These are phyloP conservation scores for Ploceus nigricollis DNA, from an alignment of 2,113 vertebrate genomes.

Conservation along the genomic window DNA sequence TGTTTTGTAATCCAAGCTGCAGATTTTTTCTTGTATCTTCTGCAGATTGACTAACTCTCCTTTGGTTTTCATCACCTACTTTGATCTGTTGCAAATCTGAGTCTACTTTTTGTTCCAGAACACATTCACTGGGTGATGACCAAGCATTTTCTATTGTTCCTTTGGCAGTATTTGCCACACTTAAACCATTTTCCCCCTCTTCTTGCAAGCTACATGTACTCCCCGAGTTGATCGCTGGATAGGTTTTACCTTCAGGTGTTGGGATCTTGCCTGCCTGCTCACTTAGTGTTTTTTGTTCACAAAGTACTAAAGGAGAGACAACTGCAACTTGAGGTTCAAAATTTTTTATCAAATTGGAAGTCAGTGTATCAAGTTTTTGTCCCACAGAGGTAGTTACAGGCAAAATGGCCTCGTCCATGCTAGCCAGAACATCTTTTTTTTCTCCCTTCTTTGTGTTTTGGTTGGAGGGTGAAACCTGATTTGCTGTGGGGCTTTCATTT, in stretches of 20 bases:
- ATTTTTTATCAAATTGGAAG: slow-evolving; percentile 48
- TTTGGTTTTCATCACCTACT: background rate
- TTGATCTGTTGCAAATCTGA: background rate
- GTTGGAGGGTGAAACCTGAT: background rate
- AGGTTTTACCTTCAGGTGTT: background rate
- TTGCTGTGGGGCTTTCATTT: background rate
- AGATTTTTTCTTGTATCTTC: background rate
- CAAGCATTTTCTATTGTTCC: background rate
- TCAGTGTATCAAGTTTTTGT: slow-evolving; percentile 55
- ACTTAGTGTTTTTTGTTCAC: slow-evolving; percentile 35
- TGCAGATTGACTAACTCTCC: background rate
- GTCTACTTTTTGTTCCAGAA: background rate
- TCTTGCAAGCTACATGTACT: slow-evolving; percentile 36
- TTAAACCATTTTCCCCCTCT: background rate
- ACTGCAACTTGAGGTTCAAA: slow-evolving; percentile 76
- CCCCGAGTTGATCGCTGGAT: slow-evolving; percentile 32
- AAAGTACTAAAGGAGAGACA: slow-evolving; percentile 75
- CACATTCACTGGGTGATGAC: background rate
- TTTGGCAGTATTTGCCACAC: background rate
- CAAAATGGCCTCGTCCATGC: background rate
- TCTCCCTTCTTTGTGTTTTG: background rate
- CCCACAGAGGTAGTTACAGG: background rate
- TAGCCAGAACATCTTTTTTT: background rate
- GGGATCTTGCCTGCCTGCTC: background rate
- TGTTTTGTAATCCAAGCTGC: background rate